Percentiles rank a stretch among this genome's conserved stretches.
Conservation (phyloP, 2,888 invertebrate species). For the Resseliella maxima region DNA sequence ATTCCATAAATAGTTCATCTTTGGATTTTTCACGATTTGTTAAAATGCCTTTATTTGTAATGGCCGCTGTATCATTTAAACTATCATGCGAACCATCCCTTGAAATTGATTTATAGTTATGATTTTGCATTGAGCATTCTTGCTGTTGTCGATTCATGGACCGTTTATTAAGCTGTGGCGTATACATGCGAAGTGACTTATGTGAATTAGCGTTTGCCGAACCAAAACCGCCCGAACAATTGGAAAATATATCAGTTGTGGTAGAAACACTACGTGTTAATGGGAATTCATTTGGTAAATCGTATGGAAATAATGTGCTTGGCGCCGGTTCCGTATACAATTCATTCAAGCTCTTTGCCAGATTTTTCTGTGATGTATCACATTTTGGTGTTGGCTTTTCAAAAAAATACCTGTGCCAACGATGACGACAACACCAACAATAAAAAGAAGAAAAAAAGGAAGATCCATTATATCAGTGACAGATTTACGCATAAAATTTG, state of each 20-base stretch:
- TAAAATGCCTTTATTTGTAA: slow-evolving; percentile 64
- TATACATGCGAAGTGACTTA: slow-evolving; percentile 57
- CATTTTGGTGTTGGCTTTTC: slow-evolving; percentile 65
- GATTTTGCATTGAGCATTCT: background rate
- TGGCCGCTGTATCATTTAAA: slow-evolving; percentile 63
- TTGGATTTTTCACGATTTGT: slow-evolving; percentile 64
- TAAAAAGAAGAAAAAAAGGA: background rate
- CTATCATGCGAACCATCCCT: slow-evolving; percentile 58
- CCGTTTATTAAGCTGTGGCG: slow-evolving; percentile 40
- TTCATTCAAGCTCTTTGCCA: slow-evolving; percentile 67
- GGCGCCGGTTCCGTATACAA: slow-evolving; percentile 65
- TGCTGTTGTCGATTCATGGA: background rate
- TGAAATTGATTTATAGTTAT: slow-evolving; percentile 53
- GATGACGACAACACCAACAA: too few species aligned
- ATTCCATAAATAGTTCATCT: slow-evolving; percentile 67
- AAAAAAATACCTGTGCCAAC: slow-evolving; percentile 64
- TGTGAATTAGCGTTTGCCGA: slow-evolving; percentile 59
- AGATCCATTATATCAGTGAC: background rate
- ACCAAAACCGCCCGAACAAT: slow-evolving; percentile 55
- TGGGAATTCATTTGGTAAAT: slow-evolving; percentile 64
- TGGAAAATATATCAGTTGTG: slow-evolving; percentile 65
- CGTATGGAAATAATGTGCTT: slow-evolving; percentile 59
- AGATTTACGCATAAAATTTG: background rate
- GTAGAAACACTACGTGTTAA: slow-evolving; percentile 67
- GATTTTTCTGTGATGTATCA: slow-evolving; percentile 65